phyloP scores from a whole-genome alignment of 2,888 invertebrate genomes.

The Ctena decussata region DNA sequence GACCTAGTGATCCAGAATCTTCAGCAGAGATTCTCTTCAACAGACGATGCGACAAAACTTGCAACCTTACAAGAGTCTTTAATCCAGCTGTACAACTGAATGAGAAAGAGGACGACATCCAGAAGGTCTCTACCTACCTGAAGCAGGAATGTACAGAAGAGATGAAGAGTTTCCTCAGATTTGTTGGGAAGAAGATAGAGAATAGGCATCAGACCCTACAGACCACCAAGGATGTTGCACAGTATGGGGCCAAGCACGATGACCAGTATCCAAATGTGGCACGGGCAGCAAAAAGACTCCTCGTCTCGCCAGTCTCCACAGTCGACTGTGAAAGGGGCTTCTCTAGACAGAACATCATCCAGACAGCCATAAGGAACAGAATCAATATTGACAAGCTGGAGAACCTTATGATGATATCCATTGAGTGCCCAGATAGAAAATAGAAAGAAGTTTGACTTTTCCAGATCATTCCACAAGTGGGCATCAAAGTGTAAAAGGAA shows the following conservation, averaged over 20 bases:
- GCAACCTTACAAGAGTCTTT: constrained; percentile 17
- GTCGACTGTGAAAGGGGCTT: constrained; percentile 51
- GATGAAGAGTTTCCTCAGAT: background rate
- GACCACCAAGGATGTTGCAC: constrained; percentile 9
- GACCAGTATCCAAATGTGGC: background rate
- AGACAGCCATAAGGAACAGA: background rate
- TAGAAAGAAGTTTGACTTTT: background rate
- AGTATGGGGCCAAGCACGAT: background rate
- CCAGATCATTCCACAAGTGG: constrained; percentile 4
- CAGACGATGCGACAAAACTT: background rate
- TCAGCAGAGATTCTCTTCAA: constrained; percentile 26
- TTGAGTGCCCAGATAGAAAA: constrained; percentile 14
- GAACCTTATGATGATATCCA: constrained; percentile 19
- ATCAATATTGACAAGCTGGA: background rate
- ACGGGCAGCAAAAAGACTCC: constrained; percentile 26
- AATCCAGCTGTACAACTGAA: background rate
- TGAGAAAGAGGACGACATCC: background rate
- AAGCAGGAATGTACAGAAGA: background rate
- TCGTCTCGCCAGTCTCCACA: constrained; percentile 38
- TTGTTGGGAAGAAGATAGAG: background rate
- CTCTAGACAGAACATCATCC: constrained; percentile 18
- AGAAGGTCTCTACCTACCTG: constrained; percentile 16
- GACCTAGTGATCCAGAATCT: constrained; percentile 42
- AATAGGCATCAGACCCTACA: background rate
- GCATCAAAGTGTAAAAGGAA: background rate